Percentiles rank a stretch among this genome's conserved stretches.
phyloP scores from a whole-genome alignment of 2,113 vertebrate genomes.

The Festucalex cinctus region DNA sequence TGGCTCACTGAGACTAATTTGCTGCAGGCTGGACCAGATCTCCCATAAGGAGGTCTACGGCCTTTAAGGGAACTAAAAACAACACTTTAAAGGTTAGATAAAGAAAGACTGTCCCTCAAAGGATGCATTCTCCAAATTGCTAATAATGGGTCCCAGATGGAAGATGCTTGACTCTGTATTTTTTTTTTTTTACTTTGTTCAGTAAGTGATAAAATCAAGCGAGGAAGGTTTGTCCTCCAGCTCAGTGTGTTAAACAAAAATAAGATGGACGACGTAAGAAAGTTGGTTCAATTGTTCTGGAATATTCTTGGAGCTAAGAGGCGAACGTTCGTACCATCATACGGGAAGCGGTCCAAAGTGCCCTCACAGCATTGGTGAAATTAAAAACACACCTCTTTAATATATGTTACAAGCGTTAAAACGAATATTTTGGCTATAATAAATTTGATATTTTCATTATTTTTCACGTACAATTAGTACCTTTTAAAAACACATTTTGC shows the following conservation, averaged over 20 bases:
- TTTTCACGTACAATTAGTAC: too few species aligned
- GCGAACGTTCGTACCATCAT: constrained; percentile 4
- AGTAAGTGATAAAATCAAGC: not conserved
- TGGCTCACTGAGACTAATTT: constrained; percentile 1
- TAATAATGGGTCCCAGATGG: constrained; percentile 27
- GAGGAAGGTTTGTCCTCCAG: not conserved
- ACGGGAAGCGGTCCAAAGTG: constrained; percentile 4
- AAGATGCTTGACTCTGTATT: constrained; percentile 7
- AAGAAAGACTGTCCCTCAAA: constrained; percentile 14
- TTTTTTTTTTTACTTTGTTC: constrained; percentile 13
- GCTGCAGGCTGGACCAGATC: not conserved
- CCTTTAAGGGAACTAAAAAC: not conserved
- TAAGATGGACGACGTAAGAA: too few species aligned
- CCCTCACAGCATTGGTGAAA: not conserved
- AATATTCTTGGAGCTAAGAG: not conserved
- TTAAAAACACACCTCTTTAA: constrained; percentile 5
- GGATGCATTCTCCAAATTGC: constrained; percentile 16
- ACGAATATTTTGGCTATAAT: too few species aligned
- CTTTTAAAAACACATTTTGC: too few species aligned
- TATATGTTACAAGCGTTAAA: too few species aligned
- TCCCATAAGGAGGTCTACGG: not conserved
- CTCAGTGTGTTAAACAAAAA: not conserved
- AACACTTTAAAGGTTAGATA: constrained; percentile 18
- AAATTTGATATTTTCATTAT: too few species aligned
- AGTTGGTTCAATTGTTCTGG: not conserved